Percentiles rank a stretch among this genome's conserved stretches.
Conservation (phyloP, 2,888 invertebrate genomes). For the Odontomyia ornata region DNA sequence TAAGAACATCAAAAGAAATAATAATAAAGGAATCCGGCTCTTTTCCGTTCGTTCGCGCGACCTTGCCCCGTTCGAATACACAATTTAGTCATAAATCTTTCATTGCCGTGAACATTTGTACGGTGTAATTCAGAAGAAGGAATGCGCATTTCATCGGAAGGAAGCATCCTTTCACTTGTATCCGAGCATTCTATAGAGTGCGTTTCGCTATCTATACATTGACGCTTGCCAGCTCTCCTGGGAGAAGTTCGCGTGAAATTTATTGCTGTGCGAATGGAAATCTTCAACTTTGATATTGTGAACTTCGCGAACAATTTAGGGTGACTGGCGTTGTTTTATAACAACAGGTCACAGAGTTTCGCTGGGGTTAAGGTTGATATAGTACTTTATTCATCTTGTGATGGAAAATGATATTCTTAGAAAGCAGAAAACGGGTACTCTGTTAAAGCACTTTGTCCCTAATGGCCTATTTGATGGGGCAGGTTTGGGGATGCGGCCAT, state of each 20-base stretch:
- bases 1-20: constrained; percentile 35
- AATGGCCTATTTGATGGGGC: neutral
- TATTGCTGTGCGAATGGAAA: constrained; percentile 34
- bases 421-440: neutral
- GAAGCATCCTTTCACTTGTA: constrained; percentile 6
- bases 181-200: neutral
- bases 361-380: neutral
- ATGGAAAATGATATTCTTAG: neutral
- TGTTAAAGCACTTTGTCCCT: constrained; percentile 18
- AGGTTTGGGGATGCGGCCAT: neutral
- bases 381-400: neutral
- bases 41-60: neutral
- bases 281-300: constrained; percentile 41
- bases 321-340: constrained; percentile 14
- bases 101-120: constrained; percentile 32
- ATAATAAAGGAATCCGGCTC: constrained; percentile 29
- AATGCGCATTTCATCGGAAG: constrained; percentile 27
- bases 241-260: constrained; percentile 30
- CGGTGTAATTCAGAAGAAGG: neutral
- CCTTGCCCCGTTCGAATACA: constrained; percentile 1
- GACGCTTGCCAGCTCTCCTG: constrained; percentile 9
- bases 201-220: neutral
- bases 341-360: neutral
- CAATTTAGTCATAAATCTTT: constrained; percentile 37
- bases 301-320: constrained; percentile 32